phyloP scores from a whole-genome alignment of 1,140 invertebrate genomes.

The Drosophila pectinifera region DNA sequence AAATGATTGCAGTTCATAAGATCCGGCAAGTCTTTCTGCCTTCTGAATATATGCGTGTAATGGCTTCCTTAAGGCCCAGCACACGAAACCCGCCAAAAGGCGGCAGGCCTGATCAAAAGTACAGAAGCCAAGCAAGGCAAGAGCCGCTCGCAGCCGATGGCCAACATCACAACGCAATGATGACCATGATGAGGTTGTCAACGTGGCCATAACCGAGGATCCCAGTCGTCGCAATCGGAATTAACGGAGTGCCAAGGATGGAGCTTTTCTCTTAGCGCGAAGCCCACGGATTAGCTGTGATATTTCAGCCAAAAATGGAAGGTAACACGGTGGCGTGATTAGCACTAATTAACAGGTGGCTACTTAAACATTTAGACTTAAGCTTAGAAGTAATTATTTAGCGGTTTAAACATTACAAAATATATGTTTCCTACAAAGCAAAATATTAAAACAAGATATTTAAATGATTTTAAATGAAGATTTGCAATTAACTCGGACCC shows the following conservation, averaged over 20 bases:
- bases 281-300: slow-evolving; percentile 2
- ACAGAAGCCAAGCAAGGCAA: slow-evolving; percentile 42
- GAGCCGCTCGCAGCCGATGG: slow-evolving; percentile 40
- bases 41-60: slow-evolving; percentile 73
- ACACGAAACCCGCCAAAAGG: slow-evolving; percentile 31
- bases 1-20: slow-evolving; percentile 74
- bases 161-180: slow-evolving; percentile 37
- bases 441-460: too few relatives aligned
- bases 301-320: slow-evolving; percentile 9
- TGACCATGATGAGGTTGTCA: slow-evolving; percentile 56
- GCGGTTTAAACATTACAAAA: too few relatives aligned
- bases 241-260: slow-evolving; percentile 15
- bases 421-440: not conserved
- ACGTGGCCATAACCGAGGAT: slow-evolving; percentile 25
- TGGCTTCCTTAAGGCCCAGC: slow-evolving; percentile 80
- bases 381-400: not conserved
- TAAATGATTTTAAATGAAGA: too few relatives aligned
- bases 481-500: too few relatives aligned
- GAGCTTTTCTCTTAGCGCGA: too few relatives aligned
- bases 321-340: not conserved
- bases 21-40: slow-evolving; percentile 28
- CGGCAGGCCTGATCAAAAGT: slow-evolving; percentile 63
- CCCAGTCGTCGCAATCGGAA: slow-evolving; percentile 5
- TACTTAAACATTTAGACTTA: not conserved
- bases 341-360: slow-evolving; percentile 4